These are phyloP conservation scores for Euborellia annulipes DNA, from an alignment of 1,140 invertebrate genomes.

Conservation along the genomic window DNA sequence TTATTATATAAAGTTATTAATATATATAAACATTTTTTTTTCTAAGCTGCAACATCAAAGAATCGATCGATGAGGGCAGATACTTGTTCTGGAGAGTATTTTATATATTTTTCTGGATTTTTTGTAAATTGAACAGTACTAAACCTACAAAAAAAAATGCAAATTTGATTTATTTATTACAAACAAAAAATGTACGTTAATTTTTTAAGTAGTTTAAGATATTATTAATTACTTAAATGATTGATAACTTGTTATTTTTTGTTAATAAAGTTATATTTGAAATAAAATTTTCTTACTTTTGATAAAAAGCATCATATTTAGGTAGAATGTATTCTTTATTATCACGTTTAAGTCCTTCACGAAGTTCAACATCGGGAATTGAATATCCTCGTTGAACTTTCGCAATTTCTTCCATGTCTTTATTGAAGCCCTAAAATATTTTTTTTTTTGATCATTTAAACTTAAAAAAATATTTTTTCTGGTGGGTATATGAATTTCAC, in stretches of 20 bases:
- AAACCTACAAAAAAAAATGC: conserved; percentile 38
- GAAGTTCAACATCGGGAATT: conserved; percentile 76
- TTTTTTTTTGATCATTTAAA: too few species aligned
- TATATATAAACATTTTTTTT: too few species aligned
- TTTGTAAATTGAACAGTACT: conserved; percentile 66
- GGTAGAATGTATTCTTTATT: conserved; percentile 76
- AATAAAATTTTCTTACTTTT: conserved; percentile 50
- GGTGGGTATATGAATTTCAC: too few species aligned
- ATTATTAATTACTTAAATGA: too few species aligned
- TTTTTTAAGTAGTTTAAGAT: too few species aligned
- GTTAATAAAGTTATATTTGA: too few species aligned
- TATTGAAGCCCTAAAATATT: conserved; percentile 75
- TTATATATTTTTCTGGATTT: conserved; percentile 87
- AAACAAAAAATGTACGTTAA: too few species aligned
- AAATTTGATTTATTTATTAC: conserved; percentile 1
- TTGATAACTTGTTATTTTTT: too few species aligned
- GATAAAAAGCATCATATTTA: conserved; percentile 63
- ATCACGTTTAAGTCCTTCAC: conserved; percentile 65
- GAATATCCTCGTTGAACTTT: conserved; percentile 80
- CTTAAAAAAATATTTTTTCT: too few species aligned
- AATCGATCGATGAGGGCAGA: conserved; percentile 61
- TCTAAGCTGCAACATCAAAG: conserved; percentile 61
- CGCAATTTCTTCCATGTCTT: conserved; percentile 81
- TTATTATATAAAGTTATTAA: too few species aligned
- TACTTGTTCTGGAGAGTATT: conserved; percentile 75